A percentile compares a stretch with the other conserved stretches of the same genome.
These are phyloP conservation scores for Salpingus planirostris DNA, from an alignment of 2,888 invertebrate genomes.

Conservation along the genomic window DNA sequence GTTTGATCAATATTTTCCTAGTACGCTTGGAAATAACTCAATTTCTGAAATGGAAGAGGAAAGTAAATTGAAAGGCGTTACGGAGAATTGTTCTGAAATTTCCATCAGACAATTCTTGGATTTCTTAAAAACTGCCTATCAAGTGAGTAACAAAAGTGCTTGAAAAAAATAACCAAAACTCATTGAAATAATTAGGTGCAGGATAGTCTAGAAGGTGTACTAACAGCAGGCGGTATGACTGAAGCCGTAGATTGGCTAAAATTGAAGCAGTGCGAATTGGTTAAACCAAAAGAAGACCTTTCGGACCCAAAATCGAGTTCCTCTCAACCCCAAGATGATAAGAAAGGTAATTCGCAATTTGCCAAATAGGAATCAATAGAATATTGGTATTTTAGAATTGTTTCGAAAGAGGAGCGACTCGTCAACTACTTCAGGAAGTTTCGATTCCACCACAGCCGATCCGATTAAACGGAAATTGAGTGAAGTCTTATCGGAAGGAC, in stretches of 20 bases:
- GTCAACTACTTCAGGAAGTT: conserved; percentile 11
- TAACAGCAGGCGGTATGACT: conserved; percentile 39
- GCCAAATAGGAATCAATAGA: not conserved
- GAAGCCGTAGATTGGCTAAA: conserved; percentile 46
- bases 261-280: conserved; percentile 41
- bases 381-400: conserved; percentile 2
- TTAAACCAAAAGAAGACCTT: conserved; percentile 13
- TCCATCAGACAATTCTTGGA: conserved; percentile 63
- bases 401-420: conserved; percentile 9
- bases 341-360: conserved; percentile 17
- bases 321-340: too few relatives aligned
- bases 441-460: too few relatives aligned
- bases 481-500: conserved; percentile 69
- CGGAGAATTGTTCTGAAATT: conserved; percentile 44
- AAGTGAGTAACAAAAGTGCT: conserved; percentile 32
- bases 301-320: conserved; percentile 2
- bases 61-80: too few relatives aligned
- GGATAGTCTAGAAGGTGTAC: conserved; percentile 42
- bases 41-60: too few relatives aligned
- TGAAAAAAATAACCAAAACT: not conserved
- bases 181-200: conserved; percentile 32
- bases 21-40: too few relatives aligned
- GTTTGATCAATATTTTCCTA: too few relatives aligned
- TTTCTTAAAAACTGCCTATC: conserved; percentile 64
- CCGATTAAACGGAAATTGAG: conserved; percentile 30